Percentiles rank a stretch among this genome's conserved stretches.
Conservation (phyloP, 2,113 vertebrate genomes). For the Synchiropus splendidus region DNA sequence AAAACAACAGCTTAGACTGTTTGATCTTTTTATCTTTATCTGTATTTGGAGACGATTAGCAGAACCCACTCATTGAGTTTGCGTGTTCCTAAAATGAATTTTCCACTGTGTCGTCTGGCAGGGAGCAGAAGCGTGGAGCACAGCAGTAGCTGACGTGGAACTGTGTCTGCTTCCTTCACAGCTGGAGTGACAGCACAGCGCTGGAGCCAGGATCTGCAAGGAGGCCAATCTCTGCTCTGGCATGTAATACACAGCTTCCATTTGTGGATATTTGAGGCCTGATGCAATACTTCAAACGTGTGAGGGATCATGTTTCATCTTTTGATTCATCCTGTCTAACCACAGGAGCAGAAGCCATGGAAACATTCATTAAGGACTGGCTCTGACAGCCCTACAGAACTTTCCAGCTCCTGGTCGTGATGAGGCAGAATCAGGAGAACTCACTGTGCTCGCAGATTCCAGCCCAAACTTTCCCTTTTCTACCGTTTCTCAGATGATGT, state of each 20-base stretch:
- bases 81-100: no score
- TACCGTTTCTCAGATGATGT: slow-evolving; percentile 20
- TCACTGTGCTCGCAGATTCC: slow-evolving; percentile 17
- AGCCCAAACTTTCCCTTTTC: slow-evolving; percentile 3
- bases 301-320: slow-evolving; percentile 11
- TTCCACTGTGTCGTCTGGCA: not conserved
- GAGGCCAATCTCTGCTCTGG: slow-evolving; percentile 6
- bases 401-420: slow-evolving; percentile 30
- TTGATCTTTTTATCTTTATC: no score
- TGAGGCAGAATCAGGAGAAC: slow-evolving; percentile 35
- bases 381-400: slow-evolving; percentile 16
- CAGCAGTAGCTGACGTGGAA: slow-evolving; percentile 52
- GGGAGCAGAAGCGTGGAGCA: slow-evolving; percentile 15
- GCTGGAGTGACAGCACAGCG: slow-evolving; percentile 12
- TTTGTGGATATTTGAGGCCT: slow-evolving; percentile 1
- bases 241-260: no score
- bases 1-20: no score
- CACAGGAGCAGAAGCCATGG: slow-evolving; percentile 37
- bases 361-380: slow-evolving; percentile 37
- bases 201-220: slow-evolving; percentile 33
- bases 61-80: no score
- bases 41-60: no score
- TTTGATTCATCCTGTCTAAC: slow-evolving; percentile 19
- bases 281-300: slow-evolving; percentile 8
- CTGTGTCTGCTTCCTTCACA: slow-evolving; percentile 8